A percentile compares a stretch with the other conserved stretches of the same genome.
These are phyloP conservation scores for Acleris literana DNA, from an alignment of 2,888 invertebrate genomes.

Conservation along the genomic window DNA sequence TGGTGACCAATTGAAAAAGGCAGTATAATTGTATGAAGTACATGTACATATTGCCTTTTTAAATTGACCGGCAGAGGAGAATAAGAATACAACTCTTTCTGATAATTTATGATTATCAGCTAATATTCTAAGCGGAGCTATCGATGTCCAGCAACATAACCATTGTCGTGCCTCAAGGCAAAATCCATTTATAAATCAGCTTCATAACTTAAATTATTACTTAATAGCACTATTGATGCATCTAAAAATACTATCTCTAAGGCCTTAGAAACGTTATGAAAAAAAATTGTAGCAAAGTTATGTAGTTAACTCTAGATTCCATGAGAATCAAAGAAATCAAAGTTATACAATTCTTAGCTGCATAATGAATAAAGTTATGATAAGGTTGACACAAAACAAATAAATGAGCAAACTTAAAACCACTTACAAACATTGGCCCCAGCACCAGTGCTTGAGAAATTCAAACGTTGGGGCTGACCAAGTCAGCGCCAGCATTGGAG, in stretches of 20 bases:
- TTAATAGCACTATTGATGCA: too few species aligned
- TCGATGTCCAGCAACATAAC: conserved; percentile 36
- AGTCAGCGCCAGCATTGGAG: conserved; percentile 23
- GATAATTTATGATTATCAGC: conserved; percentile 38
- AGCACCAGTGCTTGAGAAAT: conserved; percentile 18
- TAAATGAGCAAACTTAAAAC: background rate
- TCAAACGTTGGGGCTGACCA: conserved; percentile 24
- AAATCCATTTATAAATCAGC: conserved; percentile 10
- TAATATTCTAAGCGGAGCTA: conserved; percentile 20
- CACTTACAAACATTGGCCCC: conserved; percentile 12
- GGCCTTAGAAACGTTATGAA: conserved; percentile 26
- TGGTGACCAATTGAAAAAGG: too few species aligned
- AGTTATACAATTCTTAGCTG: background rate
- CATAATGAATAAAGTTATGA: background rate
- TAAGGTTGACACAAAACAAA: background rate
- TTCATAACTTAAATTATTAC: conserved; percentile 11
- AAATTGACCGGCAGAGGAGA: background rate
- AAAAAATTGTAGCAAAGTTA: conserved; percentile 1
- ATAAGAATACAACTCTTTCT: conserved; percentile 36
- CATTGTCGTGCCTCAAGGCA: conserved; percentile 33
- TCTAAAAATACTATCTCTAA: conserved; percentile 29
- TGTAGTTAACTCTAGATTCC: conserved; percentile 13
- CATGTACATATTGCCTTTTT: too few species aligned
- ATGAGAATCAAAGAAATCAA: conserved; percentile 11
- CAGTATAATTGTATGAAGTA: too few species aligned